These are phyloP conservation scores for Drosophila ananassae DNA, from an alignment of 1,140 invertebrate species.

Conservation along the genomic window DNA sequence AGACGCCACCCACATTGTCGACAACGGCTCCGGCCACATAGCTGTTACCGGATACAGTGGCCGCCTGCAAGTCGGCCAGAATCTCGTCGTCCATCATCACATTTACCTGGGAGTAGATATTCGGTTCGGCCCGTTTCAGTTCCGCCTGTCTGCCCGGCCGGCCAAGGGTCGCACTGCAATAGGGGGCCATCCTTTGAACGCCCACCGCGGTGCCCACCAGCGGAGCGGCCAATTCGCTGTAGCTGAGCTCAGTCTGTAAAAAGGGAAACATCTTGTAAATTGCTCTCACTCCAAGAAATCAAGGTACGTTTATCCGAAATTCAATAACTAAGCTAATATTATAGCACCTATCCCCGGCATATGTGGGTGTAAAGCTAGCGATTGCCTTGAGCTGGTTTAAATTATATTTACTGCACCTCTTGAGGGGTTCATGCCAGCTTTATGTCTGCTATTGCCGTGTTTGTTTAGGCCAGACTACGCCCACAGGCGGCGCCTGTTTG, in stretches of 20 bases:
- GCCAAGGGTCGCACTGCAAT: constrained; percentile 85
- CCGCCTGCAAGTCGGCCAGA: constrained; percentile 69
- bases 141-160: constrained; percentile 84
- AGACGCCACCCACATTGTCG: constrained; percentile 65
- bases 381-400: constrained; percentile 1
- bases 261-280: not conserved
- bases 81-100: constrained; percentile 80
- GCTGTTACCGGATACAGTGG: constrained; percentile 63
- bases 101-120: constrained; percentile 87
- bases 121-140: constrained; percentile 85
- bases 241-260: constrained; percentile 85
- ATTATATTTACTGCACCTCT: constrained; percentile 21
- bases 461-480: constrained; percentile 40
- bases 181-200: constrained; percentile 84
- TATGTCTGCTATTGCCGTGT: constrained; percentile 28
- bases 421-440: constrained; percentile 14
- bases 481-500: constrained; percentile 66
- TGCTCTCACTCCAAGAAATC: too few species aligned
- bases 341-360: not conserved
- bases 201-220: constrained; percentile 60
- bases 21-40: constrained; percentile 74
- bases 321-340: not conserved
- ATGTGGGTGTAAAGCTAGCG: constrained; percentile 1
- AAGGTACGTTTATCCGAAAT: not conserved
- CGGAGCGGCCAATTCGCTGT: constrained; percentile 85